Evolutionary conservation across 2,113 vertebrate species (phyloP).

Genomic region (Oryzias celebensis): DNA sequence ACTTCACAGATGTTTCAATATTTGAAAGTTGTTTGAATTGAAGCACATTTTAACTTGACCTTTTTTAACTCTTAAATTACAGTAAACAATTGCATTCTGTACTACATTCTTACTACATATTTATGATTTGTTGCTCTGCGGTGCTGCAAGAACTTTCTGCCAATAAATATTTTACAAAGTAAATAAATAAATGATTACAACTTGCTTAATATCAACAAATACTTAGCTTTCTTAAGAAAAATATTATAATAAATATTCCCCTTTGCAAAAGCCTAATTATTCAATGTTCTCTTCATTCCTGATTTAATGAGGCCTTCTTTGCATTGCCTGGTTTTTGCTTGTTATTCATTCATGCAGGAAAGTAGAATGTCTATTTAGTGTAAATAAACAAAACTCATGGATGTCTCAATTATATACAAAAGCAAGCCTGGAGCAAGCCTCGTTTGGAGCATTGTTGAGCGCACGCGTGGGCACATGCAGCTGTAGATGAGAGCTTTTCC

Average conservation of each 20-base stretch:
- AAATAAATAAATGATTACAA: constrained; percentile 29
- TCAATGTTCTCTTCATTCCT: constrained; percentile 8
- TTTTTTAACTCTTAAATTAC: no score
- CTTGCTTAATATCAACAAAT: constrained; percentile 25
- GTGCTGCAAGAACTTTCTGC: background rate
- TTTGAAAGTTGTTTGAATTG: no score
- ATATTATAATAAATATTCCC: no score
- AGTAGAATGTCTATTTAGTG: constrained; percentile 4
- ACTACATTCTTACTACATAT: no score
- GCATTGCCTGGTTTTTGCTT: constrained; percentile 15
- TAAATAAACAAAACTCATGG: no score
- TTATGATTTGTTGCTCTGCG: no score
- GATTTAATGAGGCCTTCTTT: constrained; percentile 39
- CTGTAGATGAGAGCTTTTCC: constrained; percentile 24
- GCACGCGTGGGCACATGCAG: constrained; percentile 7
- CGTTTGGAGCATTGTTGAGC: constrained; percentile 41
- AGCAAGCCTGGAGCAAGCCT: constrained; percentile 8
- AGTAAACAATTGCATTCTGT: no score
- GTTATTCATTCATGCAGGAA: constrained; percentile 26
- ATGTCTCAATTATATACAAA: no score
- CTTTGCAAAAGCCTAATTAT: no score
- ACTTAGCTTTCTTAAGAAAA: no score
- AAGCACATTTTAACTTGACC: no score
- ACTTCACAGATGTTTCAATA: no score
- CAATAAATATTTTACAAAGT: constrained; percentile 21